These are phyloP conservation scores for Thumatha senex DNA, from an alignment of 2,888 invertebrate genomes.

Conservation along the genomic window DNA sequence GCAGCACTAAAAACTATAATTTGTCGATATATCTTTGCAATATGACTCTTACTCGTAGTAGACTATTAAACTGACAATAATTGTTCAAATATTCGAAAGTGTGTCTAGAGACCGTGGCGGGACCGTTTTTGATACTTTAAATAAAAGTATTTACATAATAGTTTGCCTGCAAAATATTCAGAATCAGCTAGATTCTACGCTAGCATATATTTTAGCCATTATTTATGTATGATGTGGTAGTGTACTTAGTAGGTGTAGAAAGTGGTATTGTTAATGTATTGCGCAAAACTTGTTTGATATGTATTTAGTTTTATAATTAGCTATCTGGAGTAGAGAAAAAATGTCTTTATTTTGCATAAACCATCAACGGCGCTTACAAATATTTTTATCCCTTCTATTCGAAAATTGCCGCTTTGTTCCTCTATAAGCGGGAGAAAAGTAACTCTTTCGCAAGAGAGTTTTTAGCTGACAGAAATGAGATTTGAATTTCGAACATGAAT, in stretches of 20 bases:
- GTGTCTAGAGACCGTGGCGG: slow-evolving; percentile 22
- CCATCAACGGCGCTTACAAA: too few species aligned
- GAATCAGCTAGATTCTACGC: background rate
- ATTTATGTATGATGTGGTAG: slow-evolving; percentile 1
- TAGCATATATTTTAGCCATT: slow-evolving; percentile 6
- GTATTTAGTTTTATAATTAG: background rate
- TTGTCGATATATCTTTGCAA: background rate
- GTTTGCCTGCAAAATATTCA: slow-evolving; percentile 3
- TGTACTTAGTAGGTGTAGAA: slow-evolving; percentile 2
- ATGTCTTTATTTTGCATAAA: too few species aligned
- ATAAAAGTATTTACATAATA: slow-evolving; percentile 40
- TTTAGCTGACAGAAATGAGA: too few species aligned
- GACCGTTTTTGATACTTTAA: slow-evolving; percentile 23
- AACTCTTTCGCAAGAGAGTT: too few species aligned
- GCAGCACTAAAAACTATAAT: background rate
- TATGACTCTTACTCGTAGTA: slow-evolving; percentile 5
- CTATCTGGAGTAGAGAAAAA: background rate
- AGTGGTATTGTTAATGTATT: background rate
- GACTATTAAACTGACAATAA: slow-evolving; percentile 26
- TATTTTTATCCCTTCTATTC: too few species aligned
- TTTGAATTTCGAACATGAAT: too few species aligned
- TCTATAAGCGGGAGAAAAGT: too few species aligned
- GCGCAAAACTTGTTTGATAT: slow-evolving; percentile 2
- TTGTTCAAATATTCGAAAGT: slow-evolving; percentile 42
- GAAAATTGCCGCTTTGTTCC: too few species aligned